Percentiles rank a stretch among this genome's conserved stretches.
phyloP scores from a whole-genome alignment of 2,888 invertebrate genomes.

The Allolobophora icterica region DNA sequence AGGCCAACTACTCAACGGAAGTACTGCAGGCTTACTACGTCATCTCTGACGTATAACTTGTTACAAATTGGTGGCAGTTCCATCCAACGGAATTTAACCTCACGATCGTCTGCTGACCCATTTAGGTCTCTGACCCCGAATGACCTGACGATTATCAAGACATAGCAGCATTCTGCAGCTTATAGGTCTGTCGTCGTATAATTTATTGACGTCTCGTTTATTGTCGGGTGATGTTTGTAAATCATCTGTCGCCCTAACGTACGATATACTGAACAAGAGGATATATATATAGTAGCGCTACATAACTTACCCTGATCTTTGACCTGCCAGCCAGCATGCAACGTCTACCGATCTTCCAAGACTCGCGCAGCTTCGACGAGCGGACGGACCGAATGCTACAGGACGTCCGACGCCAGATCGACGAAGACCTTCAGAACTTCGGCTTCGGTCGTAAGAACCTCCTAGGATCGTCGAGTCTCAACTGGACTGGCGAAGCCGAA shows the following conservation, averaged over 20 bases:
- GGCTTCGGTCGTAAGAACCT: conserved; percentile 38
- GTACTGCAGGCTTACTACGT: too few species aligned
- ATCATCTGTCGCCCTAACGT: background rate
- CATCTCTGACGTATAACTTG: background rate
- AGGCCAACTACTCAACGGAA: background rate
- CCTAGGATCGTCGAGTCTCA: background rate
- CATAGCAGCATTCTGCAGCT: background rate
- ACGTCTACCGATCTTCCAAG: conserved; percentile 34
- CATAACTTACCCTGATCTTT: background rate
- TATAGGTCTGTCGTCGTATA: background rate
- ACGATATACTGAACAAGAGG: background rate
- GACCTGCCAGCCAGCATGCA: conserved; percentile 28
- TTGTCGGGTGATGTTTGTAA: background rate
- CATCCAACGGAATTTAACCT: background rate
- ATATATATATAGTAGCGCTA: background rate
- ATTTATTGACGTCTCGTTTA: background rate
- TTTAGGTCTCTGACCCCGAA: background rate
- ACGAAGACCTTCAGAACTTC: conserved; percentile 38
- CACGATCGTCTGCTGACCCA: background rate
- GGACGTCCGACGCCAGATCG: conserved; percentile 42
- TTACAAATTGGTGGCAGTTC: background rate
- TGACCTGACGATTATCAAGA: background rate
- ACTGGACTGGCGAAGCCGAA: background rate
- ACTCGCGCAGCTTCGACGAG: conserved; percentile 39
- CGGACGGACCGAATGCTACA: conserved; percentile 37